Base-by-base conservation (phyloP, 1,140 invertebrate species). In the Drosophila subpulchrella region DNA sequence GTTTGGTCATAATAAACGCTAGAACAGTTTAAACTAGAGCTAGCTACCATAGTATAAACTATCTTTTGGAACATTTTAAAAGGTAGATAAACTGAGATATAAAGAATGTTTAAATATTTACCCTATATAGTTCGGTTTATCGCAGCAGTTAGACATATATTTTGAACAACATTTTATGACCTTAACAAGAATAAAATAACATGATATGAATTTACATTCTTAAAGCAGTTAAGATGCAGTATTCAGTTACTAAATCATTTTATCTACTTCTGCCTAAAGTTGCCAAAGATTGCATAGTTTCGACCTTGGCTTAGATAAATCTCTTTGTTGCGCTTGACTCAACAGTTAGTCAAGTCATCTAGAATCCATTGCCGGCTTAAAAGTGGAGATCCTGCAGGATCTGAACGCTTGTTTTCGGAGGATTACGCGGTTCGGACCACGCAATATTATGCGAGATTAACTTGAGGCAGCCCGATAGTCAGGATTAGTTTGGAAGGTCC, bases 361-460 rank as follows among this genome's bases (percentile, higher is more conserved):
- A 1, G 42, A 36, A 59, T 47, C 44, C 44, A 39, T 34, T 30
- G 13, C 44, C 44, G 57, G 57, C 57, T 59, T 59, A 59, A 24
- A 47, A 20, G 57, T 17, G 13, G 39, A 34, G 50, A 62, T 44
- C 50, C 27, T 3, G 30, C 38, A 11, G 32, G 65, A 30, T 36
- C 65, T 1, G 62, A 36, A 6, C 44, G 48, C 55, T 57, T 63
- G 50, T 63, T 12, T 32, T 13, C 39, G 4, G 10, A 13, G 66
- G 65, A 70, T 70, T 42, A 54, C 27, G 38, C 30, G 44, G 5
- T 11, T 36, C 34, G 7, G 20, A 12, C 8, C 5, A 73, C 70
- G 68, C 68, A 73, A 73, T 73, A 61, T 73, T 73, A 41, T 73
- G 70, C 47, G 67, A 61, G 70, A 73, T 73, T 73, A 73, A 73